These are phyloP conservation scores for Anguilla megastoma DNA, from an alignment of 2,797 vertebrate genomes.

Conservation along the genomic window DNA sequence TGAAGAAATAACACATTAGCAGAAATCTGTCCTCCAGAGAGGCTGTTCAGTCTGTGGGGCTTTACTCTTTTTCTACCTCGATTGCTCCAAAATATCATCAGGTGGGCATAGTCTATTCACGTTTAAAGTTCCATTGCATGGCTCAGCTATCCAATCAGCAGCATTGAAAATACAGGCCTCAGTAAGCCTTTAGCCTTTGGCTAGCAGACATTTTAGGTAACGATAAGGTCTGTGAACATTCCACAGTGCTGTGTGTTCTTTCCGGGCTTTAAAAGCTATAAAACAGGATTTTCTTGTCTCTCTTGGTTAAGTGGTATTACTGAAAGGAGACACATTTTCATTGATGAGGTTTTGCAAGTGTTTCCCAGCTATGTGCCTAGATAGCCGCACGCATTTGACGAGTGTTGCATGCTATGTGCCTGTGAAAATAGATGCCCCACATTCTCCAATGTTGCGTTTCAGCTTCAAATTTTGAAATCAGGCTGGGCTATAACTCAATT, in stretches of 20 bases:
- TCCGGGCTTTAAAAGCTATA: background rate
- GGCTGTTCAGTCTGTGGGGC: background rate
- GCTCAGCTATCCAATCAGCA: background rate
- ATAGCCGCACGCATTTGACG: background rate
- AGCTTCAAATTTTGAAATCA: background rate
- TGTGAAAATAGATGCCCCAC: background rate
- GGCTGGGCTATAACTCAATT: background rate
- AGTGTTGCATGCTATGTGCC: background rate
- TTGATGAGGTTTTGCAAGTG: background rate
- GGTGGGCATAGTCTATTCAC: background rate
- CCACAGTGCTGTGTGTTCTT: background rate
- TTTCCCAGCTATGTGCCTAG: background rate
- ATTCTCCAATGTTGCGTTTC: background rate
- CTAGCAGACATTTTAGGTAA: background rate
- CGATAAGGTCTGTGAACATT: background rate
- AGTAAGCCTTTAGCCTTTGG: background rate
- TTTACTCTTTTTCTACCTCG: background rate
- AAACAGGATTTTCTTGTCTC: background rate
- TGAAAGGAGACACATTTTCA: background rate
- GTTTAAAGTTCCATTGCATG: background rate
- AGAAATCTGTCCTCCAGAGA: background rate
- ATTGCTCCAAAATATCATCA: background rate
- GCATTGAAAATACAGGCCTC: background rate
- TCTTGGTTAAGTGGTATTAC: background rate
- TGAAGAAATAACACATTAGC: background rate